These are phyloP conservation scores for Zalophus californianus DNA, from an alignment of 2,797 vertebrate species.

Conservation along the genomic window DNA sequence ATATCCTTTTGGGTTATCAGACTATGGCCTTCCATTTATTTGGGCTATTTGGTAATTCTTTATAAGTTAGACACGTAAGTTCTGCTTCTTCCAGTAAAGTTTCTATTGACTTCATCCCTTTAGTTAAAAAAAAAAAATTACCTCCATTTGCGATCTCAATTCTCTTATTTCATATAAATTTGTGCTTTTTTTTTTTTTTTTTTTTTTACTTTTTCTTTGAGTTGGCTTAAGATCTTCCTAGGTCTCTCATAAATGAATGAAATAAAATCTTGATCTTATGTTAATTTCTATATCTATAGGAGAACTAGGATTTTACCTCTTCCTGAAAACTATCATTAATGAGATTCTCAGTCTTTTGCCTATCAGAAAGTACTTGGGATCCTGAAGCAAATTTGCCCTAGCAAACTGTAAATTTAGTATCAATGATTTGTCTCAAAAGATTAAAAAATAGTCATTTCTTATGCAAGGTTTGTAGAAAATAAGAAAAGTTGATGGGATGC, in stretches of 20 bases:
- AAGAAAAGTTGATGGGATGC: background rate
- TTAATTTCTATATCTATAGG: background rate
- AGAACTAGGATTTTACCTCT: slow-evolving; percentile 6
- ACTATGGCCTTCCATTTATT: background rate
- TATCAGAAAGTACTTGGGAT: background rate
- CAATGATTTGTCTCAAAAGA: slow-evolving; percentile 22
- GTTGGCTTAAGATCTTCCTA: background rate
- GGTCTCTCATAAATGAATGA: background rate
- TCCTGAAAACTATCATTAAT: background rate
- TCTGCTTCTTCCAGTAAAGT: background rate
- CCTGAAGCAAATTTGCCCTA: background rate
- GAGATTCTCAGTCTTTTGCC: background rate
- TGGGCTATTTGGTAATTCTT: background rate
- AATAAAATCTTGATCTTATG: background rate
- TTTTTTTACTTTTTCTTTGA: slow-evolving; percentile 28
- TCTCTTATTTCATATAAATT: background rate
- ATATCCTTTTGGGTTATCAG: background rate
- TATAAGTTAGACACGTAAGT: background rate
- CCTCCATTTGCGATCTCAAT: background rate
- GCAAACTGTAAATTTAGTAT: background rate
- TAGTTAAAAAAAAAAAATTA: background rate
- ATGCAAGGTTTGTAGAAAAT: slow-evolving; percentile 52
- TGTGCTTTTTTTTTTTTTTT: background rate
- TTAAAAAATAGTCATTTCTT: slow-evolving; percentile 26
- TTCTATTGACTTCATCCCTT: background rate